Evolutionary conservation across 2,888 invertebrate genomes (phyloP), one percentile per base, ranked within the genome.

Genomic region (Patella depressa): DNA sequence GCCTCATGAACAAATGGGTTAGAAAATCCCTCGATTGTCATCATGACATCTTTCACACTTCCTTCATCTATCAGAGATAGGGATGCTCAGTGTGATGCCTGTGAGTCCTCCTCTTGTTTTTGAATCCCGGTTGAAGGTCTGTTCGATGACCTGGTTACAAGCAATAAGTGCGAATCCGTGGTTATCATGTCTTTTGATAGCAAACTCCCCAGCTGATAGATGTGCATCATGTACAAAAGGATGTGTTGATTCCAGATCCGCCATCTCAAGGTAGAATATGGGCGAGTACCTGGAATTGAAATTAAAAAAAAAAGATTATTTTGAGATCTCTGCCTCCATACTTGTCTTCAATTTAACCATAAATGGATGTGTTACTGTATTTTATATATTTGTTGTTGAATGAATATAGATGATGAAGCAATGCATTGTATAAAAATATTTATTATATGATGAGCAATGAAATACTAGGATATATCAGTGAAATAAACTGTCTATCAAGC

Each of bases 21-120:
- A n/a, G 71, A 54, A 17, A 76, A 54, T 9, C 17, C 19, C 19
- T 71, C n/a, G 15, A 76, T 54, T 12, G 71, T 55, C 53, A 24
- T 71, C 75, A 71, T 76, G 15, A 76, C 75, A 54, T 54, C 55
- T 45, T 70, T 24, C 17, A 76, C 75, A 14, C 45, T 29, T 54
- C 24, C 53, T 55, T 76, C 55, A 54, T 71, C 75, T 71, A 45
- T 69, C 69, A 34, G 59, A 29, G 17, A 9, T 34, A 11, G 3
- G n/a, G 53, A 12, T 24, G 45, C 11, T 11, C n/a, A 73, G 57
- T 55, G 73, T 73, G 11, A 73, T 2, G 19, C 73, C 73, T 54
- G 73, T 73, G n/a, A 73, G 9, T 11, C 73, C 73, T n/a, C 73
- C 73, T 73, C 34, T 73, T 34, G 73, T 73, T 55, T 73, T 55